phyloP scores from a whole-genome alignment of 2,888 invertebrate genomes.

The Macrosiphum euphorbiae region DNA sequence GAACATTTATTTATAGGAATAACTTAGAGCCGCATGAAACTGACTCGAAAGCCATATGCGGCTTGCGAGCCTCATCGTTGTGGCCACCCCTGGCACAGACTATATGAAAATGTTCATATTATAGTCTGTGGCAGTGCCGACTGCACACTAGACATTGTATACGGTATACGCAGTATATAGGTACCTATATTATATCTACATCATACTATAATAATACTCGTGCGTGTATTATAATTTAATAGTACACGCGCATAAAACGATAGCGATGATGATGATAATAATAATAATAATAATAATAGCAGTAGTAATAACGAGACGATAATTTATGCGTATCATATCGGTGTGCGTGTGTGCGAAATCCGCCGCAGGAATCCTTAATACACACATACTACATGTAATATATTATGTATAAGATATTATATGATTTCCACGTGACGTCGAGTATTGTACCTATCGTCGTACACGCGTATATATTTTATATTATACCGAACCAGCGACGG shows the following conservation, averaged over 20 bases:
- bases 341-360: constrained; percentile 13
- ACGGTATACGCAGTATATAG: not conserved
- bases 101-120: no score
- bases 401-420: constrained; percentile 12
- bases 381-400: not conserved
- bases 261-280: not conserved
- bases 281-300: not conserved
- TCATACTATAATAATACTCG: not conserved
- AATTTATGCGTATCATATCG: not conserved
- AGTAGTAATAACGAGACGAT: constrained; percentile 19
- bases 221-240: not conserved
- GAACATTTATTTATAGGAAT: no score
- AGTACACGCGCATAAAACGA: not conserved
- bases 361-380: not conserved
- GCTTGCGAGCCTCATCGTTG: no score
- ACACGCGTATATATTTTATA: constrained; percentile 10
- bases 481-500: not conserved
- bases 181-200: not conserved
- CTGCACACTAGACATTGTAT: not conserved
- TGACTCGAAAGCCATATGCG: no score
- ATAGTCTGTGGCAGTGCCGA: not conserved
- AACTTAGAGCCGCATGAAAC: no score
- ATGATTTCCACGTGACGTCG: constrained; percentile 50
- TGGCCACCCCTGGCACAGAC: no score
- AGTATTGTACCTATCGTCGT: not conserved